Conservation (phyloP, 1,140 invertebrate genomes). For the Battus philenor region DNA sequence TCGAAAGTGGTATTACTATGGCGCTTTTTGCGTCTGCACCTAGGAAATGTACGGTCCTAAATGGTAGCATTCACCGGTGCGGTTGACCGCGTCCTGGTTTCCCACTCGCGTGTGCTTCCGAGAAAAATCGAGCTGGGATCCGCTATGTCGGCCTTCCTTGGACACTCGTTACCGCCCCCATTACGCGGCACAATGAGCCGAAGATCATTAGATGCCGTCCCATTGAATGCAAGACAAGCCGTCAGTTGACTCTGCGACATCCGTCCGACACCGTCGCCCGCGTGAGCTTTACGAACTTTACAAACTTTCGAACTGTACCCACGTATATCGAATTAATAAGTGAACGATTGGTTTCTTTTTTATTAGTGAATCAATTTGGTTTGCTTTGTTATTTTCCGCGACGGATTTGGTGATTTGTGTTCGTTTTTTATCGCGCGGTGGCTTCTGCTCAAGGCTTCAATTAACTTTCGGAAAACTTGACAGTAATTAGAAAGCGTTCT, state of each 20-base stretch:
- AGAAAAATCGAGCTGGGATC: conserved; percentile 41
- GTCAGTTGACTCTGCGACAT: conserved; percentile 56
- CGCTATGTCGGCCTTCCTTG: conserved; percentile 42
- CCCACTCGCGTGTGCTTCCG: conserved; percentile 50
- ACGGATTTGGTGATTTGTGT: conserved; percentile 44
- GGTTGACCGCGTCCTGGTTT: conserved; percentile 46
- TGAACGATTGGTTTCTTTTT: conserved; percentile 14
- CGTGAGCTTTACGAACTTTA: too few relatives aligned
- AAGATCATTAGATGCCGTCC: conserved; percentile 48
- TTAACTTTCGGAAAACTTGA: conserved; percentile 28
- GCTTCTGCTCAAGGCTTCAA: conserved; percentile 21
- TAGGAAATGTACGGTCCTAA: conserved; percentile 20
- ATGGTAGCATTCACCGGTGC: conserved; percentile 33
- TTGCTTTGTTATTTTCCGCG: conserved; percentile 34
- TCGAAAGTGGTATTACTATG: conserved; percentile 9
- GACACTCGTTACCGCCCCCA: conserved; percentile 35
- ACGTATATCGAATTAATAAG: conserved; percentile 22
- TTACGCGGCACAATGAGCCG: conserved; percentile 40
- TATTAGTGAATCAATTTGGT: conserved; percentile 32
- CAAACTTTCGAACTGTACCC: conserved; percentile 16
- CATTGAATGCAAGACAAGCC: conserved; percentile 27
- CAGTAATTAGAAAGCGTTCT: conserved; percentile 37
- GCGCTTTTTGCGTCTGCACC: neutral
- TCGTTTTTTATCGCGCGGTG: conserved; percentile 36
- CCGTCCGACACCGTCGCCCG: conserved; percentile 41